Evolutionary conservation across 2,888 invertebrate genomes (phyloP).

Genomic region (Endotricha flammealis): DNA sequence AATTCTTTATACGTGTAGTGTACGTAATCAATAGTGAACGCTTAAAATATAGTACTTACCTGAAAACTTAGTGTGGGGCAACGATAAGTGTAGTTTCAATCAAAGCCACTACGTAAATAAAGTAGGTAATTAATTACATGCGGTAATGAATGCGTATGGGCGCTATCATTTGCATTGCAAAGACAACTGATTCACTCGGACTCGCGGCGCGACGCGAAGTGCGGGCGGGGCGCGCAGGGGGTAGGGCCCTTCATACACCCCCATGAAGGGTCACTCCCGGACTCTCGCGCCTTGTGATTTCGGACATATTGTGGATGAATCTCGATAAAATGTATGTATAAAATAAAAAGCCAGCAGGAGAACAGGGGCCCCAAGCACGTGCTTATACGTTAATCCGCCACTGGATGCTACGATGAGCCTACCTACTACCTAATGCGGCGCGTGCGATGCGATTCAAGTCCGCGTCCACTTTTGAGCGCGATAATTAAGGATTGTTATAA

Average conservation of each 20-base stretch:
- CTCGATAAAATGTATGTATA: too few species aligned
- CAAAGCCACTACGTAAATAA: neutral
- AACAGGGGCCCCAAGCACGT: too few species aligned
- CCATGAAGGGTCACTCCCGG: slow-evolving; percentile 4
- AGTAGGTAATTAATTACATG: slow-evolving; percentile 1
- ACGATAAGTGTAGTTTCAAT: slow-evolving; percentile 5
- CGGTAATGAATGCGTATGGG: slow-evolving; percentile 5
- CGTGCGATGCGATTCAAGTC: too few species aligned
- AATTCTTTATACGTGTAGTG: slow-evolving; percentile 4
- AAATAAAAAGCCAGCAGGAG: too few species aligned
- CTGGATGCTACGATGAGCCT: too few species aligned
- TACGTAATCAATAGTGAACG: slow-evolving; percentile 4
- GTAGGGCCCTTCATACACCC: neutral
- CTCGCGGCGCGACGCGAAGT: slow-evolving; percentile 2
- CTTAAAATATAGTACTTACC: slow-evolving; percentile 4
- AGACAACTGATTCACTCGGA: slow-evolving; percentile 3
- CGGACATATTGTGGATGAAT: too few species aligned
- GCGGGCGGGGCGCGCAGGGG: slow-evolving; percentile 2
- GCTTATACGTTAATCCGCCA: too few species aligned
- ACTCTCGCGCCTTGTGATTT: slow-evolving; percentile 2
- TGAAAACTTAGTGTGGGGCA: slow-evolving; percentile 2
- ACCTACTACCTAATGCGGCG: too few species aligned
- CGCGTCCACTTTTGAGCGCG: too few species aligned
- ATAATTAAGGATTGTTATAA: too few species aligned
- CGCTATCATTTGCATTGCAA: slow-evolving; percentile 2